These are phyloP conservation scores for Epizoanthus stellaris DNA, from an alignment of 92 coral and sea anemone genomes.

Conservation along the genomic window DNA sequence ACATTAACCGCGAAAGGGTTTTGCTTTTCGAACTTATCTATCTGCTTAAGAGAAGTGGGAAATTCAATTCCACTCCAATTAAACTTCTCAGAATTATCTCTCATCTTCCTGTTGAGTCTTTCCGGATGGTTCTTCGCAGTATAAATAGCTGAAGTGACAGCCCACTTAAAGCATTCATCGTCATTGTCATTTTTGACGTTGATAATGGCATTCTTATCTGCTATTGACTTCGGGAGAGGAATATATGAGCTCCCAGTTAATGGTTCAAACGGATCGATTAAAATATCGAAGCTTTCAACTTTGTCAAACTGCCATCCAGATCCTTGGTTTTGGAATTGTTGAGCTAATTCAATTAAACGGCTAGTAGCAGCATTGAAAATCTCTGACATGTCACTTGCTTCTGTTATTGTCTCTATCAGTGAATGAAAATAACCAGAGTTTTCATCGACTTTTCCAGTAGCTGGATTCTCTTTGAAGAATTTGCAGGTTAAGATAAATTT, in stretches of 20 bases:
- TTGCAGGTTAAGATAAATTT: not conserved
- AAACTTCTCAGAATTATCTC: not conserved
- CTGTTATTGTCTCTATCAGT: not conserved
- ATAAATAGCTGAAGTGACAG: not conserved
- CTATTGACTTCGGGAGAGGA: constrained; percentile 2
- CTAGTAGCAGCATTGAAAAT: not conserved
- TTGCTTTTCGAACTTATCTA: not conserved
- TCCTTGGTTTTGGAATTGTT: not conserved
- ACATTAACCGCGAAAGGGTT: constrained; percentile 19
- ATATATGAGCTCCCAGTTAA: not conserved
- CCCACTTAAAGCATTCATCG: constrained; percentile 16
- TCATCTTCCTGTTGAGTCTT: not conserved
- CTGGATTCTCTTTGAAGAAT: constrained; percentile 1
- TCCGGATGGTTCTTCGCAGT: not conserved
- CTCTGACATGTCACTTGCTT: not conserved
- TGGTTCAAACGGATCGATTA: not conserved
- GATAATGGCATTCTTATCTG: constrained; percentile 9
- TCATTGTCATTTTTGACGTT: constrained; percentile 16
- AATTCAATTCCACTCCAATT: not conserved
- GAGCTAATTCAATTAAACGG: not conserved
- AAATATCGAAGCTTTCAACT: not conserved
- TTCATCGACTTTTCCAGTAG: not conserved
- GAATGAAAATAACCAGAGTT: constrained; percentile 11
- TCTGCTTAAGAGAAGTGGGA: not conserved
- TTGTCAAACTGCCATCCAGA: constrained; percentile 5